Evolutionary conservation across 2,113 vertebrate genomes (phyloP).

Genomic region (Anoplopoma fimbria): DNA sequence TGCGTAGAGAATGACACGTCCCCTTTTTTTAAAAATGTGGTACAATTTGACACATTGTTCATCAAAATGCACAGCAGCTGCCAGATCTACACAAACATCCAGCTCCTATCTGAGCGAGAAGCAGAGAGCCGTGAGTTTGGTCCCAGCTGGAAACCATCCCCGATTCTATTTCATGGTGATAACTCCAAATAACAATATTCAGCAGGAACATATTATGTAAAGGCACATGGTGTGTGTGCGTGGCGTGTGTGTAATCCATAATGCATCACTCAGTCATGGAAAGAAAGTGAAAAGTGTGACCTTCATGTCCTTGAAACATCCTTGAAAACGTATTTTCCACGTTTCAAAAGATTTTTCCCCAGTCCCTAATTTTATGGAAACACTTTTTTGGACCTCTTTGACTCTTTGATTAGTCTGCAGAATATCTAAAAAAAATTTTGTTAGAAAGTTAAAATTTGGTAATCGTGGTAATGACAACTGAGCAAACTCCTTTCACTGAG

Average conservation of each 20-base stretch:
- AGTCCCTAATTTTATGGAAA: not conserved
- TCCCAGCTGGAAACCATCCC: slow-evolving; percentile 56
- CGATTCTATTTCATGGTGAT: slow-evolving; percentile 55
- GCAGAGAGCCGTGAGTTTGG: slow-evolving; percentile 28
- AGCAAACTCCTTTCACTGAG: not conserved
- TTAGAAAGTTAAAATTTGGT: not conserved
- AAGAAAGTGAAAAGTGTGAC: slow-evolving; percentile 6
- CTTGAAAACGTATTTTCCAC: not conserved
- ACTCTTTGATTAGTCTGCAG: not conserved
- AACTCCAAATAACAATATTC: slow-evolving; percentile 47
- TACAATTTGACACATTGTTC: slow-evolving; percentile 8
- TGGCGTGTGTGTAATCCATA: slow-evolving; percentile 32
- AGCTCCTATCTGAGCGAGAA: not conserved
- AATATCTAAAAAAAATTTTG: not conserved
- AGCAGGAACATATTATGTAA: slow-evolving; percentile 25
- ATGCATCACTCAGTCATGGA: slow-evolving; percentile 13
- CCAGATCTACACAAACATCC: slow-evolving; percentile 8
- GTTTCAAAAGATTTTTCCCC: not conserved
- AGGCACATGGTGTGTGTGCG: slow-evolving; percentile 9
- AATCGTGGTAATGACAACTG: not conserved
- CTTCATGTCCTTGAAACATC: not conserved
- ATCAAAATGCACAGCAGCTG: slow-evolving; percentile 26
- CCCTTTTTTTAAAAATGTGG: accelerated
- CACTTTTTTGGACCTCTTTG: no score
- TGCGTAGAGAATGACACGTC: not conserved